These are phyloP conservation scores for Micrastur ruficollis DNA, from an alignment of 2,797 vertebrate genomes.

Conservation along the genomic window DNA sequence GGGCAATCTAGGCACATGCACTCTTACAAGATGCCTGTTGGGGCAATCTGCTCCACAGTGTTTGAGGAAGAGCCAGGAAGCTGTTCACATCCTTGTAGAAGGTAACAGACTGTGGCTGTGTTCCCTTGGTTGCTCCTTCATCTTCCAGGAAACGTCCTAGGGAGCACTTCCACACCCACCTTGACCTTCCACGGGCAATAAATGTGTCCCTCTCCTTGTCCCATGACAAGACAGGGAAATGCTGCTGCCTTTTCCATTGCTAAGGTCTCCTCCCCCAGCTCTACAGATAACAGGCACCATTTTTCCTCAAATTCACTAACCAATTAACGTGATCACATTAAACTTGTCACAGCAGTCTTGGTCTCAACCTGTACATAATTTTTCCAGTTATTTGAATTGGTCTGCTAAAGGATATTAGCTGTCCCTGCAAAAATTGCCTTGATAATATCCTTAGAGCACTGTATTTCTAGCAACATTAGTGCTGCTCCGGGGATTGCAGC, in stretches of 20 bases:
- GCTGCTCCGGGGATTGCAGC: neutral
- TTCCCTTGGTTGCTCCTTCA: neutral
- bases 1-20: neutral
- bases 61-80: neutral
- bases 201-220: neutral
- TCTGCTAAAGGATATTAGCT: neutral
- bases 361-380: neutral
- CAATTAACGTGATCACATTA: accelerated
- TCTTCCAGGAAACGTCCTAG: neutral
- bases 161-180: neutral
- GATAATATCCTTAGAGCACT: neutral
- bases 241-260: neutral
- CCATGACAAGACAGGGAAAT: neutral
- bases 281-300: neutral
- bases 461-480: neutral
- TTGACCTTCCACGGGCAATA: accelerated
- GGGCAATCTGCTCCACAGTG: neutral
- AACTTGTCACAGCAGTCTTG: neutral
- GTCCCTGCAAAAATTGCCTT: neutral
- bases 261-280: neutral
- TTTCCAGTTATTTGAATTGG: neutral
- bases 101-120: neutral
- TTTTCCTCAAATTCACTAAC: neutral
- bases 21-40: neutral
- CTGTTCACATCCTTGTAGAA: neutral